phyloP scores from a whole-genome alignment of 2,797 vertebrate genomes.

The Scleropages formosus region DNA sequence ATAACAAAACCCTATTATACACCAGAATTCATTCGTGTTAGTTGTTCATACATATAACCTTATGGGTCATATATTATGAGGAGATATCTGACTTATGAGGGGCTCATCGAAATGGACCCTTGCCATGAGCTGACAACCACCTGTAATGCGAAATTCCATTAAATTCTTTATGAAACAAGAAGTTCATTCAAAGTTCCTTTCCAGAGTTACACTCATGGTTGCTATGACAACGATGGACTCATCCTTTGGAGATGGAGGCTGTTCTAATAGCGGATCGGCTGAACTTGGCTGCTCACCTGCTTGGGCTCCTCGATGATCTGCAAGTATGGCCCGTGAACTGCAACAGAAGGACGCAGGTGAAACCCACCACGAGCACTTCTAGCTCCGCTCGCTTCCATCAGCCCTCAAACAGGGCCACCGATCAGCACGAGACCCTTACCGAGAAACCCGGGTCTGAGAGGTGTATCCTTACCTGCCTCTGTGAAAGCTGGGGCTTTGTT shows the following conservation, averaged over 20 bases:
- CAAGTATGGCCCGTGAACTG: constrained; percentile 88
- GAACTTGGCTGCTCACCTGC: constrained; percentile 88
- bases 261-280: background rate
- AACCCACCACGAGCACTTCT: background rate
- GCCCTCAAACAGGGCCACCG: background rate
- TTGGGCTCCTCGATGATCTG: constrained; percentile 95
- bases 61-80: too few species aligned
- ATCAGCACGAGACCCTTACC: background rate
- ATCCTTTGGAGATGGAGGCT: background rate
- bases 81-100: too few species aligned
- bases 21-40: too few species aligned
- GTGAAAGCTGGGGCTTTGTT: too few species aligned
- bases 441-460: background rate
- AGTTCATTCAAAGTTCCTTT: too few species aligned
- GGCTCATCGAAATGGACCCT: too few species aligned
- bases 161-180: too few species aligned
- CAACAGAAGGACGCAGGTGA: constrained; percentile 31
- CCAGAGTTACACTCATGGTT: too few species aligned
- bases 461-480: constrained; percentile 14
- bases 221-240: background rate
- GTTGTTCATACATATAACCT: too few species aligned
- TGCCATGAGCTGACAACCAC: too few species aligned
- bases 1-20: too few species aligned
- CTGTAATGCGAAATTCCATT: too few species aligned
- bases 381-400: constrained; percentile 25